Evolutionary conservation across 2,113 vertebrate species (phyloP).

Genomic region (Tachycineta bicolor): DNA sequence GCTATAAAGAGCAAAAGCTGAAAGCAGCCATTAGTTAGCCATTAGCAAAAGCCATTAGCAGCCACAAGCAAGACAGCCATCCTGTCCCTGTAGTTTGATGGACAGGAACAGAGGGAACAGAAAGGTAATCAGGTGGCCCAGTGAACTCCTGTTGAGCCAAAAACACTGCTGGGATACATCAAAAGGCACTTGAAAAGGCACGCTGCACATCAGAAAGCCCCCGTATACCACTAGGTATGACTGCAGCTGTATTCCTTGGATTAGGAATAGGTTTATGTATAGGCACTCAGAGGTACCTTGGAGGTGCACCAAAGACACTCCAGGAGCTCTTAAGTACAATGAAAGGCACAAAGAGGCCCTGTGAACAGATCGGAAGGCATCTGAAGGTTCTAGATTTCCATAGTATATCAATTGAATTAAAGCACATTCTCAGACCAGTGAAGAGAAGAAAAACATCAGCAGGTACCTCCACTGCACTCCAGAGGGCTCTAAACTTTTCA

Average conservation of each 20-base stretch:
- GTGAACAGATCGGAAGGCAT: neutral
- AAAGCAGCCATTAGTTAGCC: neutral
- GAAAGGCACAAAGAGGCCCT: neutral
- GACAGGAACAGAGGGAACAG: neutral
- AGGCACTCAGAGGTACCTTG: neutral
- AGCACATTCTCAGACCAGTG: neutral
- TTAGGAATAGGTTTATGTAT: neutral
- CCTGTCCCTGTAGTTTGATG: neutral
- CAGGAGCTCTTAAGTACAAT: too few species aligned
- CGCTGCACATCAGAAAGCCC: neutral
- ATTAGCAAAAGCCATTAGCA: neutral
- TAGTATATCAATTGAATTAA: neutral
- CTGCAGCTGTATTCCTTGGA: neutral
- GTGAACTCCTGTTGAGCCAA: neutral
- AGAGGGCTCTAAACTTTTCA: neutral
- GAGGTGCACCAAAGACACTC: neutral
- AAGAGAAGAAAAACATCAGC: neutral
- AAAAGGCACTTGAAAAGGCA: neutral
- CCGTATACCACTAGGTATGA: too few species aligned
- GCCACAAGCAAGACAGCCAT: neutral
- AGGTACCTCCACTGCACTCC: neutral
- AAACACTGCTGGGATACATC: neutral
- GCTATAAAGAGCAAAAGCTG: neutral
- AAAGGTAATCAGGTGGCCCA: neutral
- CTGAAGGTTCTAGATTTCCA: neutral